These are phyloP conservation scores for Chelonus insularis DNA, from an alignment of 1,140 invertebrate genomes.

Conservation along the genomic window DNA sequence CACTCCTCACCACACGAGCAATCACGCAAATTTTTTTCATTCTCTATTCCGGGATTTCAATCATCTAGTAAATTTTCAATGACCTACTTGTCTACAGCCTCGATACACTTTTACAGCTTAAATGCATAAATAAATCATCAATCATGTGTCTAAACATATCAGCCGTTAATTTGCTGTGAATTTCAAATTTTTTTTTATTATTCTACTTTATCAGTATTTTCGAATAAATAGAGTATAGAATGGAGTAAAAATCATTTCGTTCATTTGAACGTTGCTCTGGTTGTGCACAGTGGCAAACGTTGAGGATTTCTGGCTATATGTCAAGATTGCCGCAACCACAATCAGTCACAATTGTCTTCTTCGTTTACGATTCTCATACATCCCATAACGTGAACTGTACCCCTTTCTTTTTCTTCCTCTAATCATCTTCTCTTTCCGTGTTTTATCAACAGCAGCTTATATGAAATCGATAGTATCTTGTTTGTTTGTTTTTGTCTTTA, in stretches of 20 bases:
- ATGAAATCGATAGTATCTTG: background rate
- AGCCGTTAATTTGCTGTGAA: no score
- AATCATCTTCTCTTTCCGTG: background rate
- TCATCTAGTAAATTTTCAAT: background rate
- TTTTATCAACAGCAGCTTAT: background rate
- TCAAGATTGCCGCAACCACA: slow-evolving; percentile 57
- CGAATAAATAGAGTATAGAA: background rate
- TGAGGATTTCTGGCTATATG: slow-evolving; percentile 46
- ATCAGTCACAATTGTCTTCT: slow-evolving; percentile 59
- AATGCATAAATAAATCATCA: no score
- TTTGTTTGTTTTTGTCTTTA: no score
- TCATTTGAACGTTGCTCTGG: background rate
- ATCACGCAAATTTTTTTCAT: background rate
- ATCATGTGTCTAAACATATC: no score
- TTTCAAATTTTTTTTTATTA: no score
- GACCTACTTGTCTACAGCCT: background rate
- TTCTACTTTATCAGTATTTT: no score
- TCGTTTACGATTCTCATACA: slow-evolving; percentile 57
- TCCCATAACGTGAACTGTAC: slow-evolving; percentile 44
- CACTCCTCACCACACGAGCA: slow-evolving; percentile 8
- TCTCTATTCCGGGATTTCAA: slow-evolving; percentile 14
- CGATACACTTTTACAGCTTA: no score
- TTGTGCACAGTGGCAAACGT: background rate
- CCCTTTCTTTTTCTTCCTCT: slow-evolving; percentile 41
- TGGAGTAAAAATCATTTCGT: background rate